Percentiles rank a stretch among this genome's conserved stretches.
Evolutionary conservation across 2,797 vertebrate genomes (phyloP).

Genomic region (Aldrovandia affinis): DNA sequence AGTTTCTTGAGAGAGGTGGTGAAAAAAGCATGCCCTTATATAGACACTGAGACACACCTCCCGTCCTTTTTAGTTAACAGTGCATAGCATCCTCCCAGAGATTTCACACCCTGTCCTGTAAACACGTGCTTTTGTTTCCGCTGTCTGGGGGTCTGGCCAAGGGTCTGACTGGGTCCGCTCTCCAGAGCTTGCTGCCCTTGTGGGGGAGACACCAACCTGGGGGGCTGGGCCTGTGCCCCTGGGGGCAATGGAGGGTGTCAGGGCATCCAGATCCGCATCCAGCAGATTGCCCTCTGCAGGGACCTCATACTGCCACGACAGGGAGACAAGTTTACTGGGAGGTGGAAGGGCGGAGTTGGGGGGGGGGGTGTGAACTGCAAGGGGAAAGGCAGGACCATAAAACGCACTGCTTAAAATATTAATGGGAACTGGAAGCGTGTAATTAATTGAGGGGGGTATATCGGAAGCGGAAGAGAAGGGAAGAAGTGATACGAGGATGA

Average conservation of each 20-base stretch:
- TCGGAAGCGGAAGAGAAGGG: not conserved
- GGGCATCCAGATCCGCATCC: conserved; percentile 93
- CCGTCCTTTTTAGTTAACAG: too few species aligned
- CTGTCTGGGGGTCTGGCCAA: not conserved
- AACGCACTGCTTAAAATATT: not conserved
- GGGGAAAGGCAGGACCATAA: not conserved
- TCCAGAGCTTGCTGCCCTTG: not conserved
- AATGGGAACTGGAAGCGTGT: not conserved
- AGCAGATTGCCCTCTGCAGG: conserved; percentile 86
- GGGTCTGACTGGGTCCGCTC: not conserved
- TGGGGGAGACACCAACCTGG: conserved; percentile 80
- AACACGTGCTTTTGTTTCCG: not conserved
- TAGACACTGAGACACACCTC: too few species aligned
- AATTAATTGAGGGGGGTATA: not conserved
- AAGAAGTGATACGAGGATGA: not conserved
- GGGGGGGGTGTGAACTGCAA: not conserved
- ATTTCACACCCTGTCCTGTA: too few species aligned
- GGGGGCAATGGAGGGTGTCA: conserved; percentile 77
- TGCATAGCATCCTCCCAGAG: too few species aligned
- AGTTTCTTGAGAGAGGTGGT: too few species aligned
- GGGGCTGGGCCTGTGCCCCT: conserved; percentile 71
- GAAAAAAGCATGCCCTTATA: too few species aligned
- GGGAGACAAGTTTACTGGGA: conserved; percentile 19
- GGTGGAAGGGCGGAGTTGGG: not conserved
- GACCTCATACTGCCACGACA: conserved; percentile 86